Base-by-base conservation (phyloP, 1,140 invertebrate species). In the Drosophila albomicans region DNA sequence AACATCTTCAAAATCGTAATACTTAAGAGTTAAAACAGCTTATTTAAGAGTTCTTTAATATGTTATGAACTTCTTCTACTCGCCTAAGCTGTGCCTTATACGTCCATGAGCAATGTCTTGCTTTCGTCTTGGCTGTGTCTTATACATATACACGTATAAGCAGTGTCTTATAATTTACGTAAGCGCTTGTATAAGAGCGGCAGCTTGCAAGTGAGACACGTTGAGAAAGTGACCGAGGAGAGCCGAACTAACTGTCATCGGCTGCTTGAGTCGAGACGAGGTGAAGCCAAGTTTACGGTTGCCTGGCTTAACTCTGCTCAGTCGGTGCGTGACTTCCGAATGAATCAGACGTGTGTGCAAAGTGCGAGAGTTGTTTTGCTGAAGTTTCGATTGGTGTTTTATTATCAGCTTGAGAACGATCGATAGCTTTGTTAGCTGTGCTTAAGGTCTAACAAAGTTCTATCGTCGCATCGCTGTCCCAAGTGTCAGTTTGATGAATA, bases 341-440 rank as follows among this genome's bases (percentile, higher is more conserved):
- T 68, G 58, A 68, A 51, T 6, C 66, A 25, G 79, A 82, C 72
- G 79, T 82, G 38, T 41, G 38, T 45, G 66, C 30, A 13, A n/a
- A 58, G 1, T n/a, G 46, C 8, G 62, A 13, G 15, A 59, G 13
- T 30, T 25, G 41, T 46, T 25, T 46, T 32, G 8, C 41, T 32
- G 30, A 11, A 8, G 11, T 35, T 35, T 32, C 5, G 45, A 56
- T 56, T 56, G 8, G 7, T 11, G 7, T 38, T 38, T 7, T 35
- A 7, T 35, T n/a, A 46, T 54, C 70, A 75, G 64, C 62, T 45
- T 35, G 15, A 41, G 10, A 52, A 51, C 73, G 51, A 80, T 58
- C 76, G 77, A 87, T 87, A 80, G 63, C 84, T 87, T 71, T 71
- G 85, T 68, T 87, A 87, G 84, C 81, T 67, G 77, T 28, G 62